These are phyloP conservation scores for Campylomormyrus numenius DNA, from an alignment of 2,113 vertebrate genomes.

Conservation along the genomic window DNA sequence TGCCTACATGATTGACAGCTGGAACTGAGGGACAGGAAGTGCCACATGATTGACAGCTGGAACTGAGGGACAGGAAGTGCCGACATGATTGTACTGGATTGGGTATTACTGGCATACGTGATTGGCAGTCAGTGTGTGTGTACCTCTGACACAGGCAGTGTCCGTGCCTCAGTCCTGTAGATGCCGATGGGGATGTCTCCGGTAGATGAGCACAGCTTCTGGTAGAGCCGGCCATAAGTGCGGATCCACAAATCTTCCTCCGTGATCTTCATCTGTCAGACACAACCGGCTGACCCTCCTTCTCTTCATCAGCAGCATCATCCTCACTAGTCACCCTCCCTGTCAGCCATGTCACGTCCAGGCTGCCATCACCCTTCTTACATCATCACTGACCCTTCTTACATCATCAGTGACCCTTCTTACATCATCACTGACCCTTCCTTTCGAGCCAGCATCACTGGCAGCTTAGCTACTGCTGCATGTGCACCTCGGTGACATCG, in stretches of 20 bases:
- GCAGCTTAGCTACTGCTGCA: background rate
- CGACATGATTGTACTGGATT: background rate
- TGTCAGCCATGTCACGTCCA: background rate
- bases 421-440: background rate
- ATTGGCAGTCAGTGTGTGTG: background rate
- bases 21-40: background rate
- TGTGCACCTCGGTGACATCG: background rate
- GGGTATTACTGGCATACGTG: background rate
- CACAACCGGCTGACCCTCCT: slow-evolving; percentile 13
- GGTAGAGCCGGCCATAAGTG: slow-evolving; percentile 67
- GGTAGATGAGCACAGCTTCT: slow-evolving; percentile 70
- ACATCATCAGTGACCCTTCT: background rate
- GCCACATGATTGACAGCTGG: background rate
- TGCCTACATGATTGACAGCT: background rate
- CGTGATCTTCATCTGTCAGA: slow-evolving; percentile 65
- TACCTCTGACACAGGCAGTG: slow-evolving; percentile 66
- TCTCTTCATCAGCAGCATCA: slow-evolving; percentile 1
- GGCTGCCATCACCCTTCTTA: background rate
- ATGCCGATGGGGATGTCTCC: slow-evolving; percentile 76
- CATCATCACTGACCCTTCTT: background rate
- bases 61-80: background rate
- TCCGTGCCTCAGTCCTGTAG: slow-evolving; percentile 69
- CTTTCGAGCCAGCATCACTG: background rate
- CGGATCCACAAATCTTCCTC: slow-evolving; percentile 73
- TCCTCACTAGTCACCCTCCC: background rate